phyloP scores from a whole-genome alignment of 2,888 invertebrate genomes.

The Macrophya alboannulata region DNA sequence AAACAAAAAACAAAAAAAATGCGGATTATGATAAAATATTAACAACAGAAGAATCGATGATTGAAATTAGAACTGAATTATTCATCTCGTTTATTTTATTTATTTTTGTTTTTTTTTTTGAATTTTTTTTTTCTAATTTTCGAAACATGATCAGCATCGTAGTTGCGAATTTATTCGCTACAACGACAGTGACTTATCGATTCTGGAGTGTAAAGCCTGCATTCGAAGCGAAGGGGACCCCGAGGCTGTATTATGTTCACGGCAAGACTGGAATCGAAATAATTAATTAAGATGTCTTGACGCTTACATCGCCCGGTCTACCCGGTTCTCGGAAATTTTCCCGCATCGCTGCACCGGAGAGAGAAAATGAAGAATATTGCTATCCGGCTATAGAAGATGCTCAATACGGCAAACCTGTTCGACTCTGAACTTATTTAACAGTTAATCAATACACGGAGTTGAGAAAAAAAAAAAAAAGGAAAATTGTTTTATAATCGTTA shows the following conservation, averaged over 20 bases:
- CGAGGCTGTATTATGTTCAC: neutral
- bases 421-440: neutral
- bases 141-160: neutral
- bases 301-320: conserved; percentile 14
- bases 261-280: conserved; percentile 40
- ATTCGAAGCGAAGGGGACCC: neutral
- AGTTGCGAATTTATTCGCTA: neutral
- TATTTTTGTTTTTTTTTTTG: too few relatives aligned
- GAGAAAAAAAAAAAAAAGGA: too few relatives aligned
- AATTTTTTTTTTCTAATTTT: too few relatives aligned
- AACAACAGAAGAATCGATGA: too few relatives aligned
- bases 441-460: neutral
- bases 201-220: neutral
- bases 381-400: neutral
- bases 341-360: neutral
- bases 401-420: conserved; percentile 22
- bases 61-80: too few relatives aligned
- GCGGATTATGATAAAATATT: too few relatives aligned
- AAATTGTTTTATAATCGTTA: too few relatives aligned
- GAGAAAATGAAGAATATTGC: conserved; percentile 19
- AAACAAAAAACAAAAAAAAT: too few relatives aligned
- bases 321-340: conserved; percentile 15
- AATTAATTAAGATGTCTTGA: conserved; percentile 51
- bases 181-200: conserved; percentile 39
- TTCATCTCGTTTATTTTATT: neutral